Base-by-base conservation (phyloP, 1,140 invertebrate genomes). In the Aethina tumida region DNA sequence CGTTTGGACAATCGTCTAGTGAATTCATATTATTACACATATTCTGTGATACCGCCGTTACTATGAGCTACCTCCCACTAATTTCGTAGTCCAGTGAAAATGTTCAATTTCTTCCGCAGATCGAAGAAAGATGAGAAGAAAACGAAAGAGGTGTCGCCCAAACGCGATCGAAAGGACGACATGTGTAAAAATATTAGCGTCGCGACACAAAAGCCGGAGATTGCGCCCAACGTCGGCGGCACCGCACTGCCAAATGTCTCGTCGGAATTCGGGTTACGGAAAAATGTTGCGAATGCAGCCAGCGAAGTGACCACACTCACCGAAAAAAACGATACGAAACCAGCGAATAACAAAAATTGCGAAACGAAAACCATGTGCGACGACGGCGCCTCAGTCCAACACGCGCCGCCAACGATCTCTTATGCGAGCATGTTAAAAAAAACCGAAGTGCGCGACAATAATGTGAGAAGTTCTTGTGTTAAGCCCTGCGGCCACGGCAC, bases 401-500 rank as follows among this genome's bases (percentile, higher is more conserved):
- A 10, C 4, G 13, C 19, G 8, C 7, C 18, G 18, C 15, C 41
- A 17, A n/a, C 9, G 20, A 15, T 38, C 12, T 39, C 39, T 10
- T 47, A 45, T 21, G 37, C 39, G 12, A 22, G 28, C 10, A 31
- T 35, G 5, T 7, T 43, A 7, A 46, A 40, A 29, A 35, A 24
- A 18, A 26, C 35, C 4, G 42, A 50, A 43, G 38, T 44, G 30
- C 32, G 41, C 32, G 36, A 24, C 10, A 15, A 32, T 6, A 9
- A 32, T 9, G 26, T 9, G 27, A 27, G 15, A 14, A 14, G 42
- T 36, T 33, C 37, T 21, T 13, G 25, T 19, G 56, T 59, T 1
- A 61, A 61, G 35, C 57, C 59, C 2, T 59, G 57, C 24, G 55
- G 57, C 17, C 58, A 60, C 37, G 58, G 56, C n/a, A 61, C 57